Conservation (phyloP, 2,888 invertebrate genomes). For the Atrina japonica region DNA sequence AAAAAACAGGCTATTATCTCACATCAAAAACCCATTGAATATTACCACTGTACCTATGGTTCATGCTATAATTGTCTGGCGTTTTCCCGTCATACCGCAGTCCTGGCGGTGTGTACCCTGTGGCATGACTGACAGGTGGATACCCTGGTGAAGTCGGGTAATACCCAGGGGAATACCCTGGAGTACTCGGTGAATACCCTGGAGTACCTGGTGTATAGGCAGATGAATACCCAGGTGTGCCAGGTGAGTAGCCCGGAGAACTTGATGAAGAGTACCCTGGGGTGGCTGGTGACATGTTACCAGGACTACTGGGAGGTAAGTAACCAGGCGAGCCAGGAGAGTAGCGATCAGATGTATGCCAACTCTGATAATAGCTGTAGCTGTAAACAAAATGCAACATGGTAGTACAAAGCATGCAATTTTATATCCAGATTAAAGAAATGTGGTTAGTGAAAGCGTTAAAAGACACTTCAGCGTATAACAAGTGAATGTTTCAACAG, state of each 20-base stretch:
- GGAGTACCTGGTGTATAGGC: neutral
- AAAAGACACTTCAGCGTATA: too few relatives aligned
- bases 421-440: too few relatives aligned
- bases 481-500: too few relatives aligned
- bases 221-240: neutral
- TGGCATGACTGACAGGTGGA: conserved; percentile 2
- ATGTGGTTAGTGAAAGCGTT: too few relatives aligned
- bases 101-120: conserved; percentile 2
- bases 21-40: neutral
- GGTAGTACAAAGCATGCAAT: conserved; percentile 18
- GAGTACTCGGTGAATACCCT: conserved; percentile 17
- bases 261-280: conserved; percentile 1
- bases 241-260: neutral
- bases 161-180: conserved; percentile 24
- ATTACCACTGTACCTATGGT: conserved; percentile 38
- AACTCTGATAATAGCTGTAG: conserved; percentile 13
- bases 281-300: conserved; percentile 11
- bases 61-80: conserved; percentile 41
- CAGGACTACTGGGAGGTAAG: conserved; percentile 10
- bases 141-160: conserved; percentile 15
- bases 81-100: conserved; percentile 29
- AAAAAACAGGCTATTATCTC: neutral
- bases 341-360: conserved; percentile 24
- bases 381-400: conserved; percentile 28
- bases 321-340: conserved; percentile 23